Evolutionary conservation across 1,140 invertebrate genomes (phyloP).

Genomic region (Mactra quadrangularis): DNA sequence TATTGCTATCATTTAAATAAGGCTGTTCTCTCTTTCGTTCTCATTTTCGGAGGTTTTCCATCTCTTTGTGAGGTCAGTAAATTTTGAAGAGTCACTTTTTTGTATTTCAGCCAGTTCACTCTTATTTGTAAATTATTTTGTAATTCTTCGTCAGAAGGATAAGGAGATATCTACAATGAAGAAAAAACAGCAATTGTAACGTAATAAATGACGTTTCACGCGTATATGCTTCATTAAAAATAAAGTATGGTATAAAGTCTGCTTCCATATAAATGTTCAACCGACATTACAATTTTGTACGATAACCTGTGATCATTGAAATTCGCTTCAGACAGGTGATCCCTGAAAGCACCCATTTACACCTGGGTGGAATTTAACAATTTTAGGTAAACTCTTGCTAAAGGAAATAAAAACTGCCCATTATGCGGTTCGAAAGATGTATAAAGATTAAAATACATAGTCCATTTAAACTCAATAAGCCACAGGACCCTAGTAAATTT

Average conservation of each 20-base stretch:
- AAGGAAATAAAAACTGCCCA: background rate
- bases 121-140: conserved; percentile 53
- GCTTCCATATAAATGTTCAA: too few species aligned
- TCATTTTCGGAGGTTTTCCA: conserved; percentile 21
- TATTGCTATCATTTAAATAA: conserved; percentile 44
- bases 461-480: background rate
- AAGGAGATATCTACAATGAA: conserved; percentile 61
- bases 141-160: conserved; percentile 62
- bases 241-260: too few species aligned
- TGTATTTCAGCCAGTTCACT: conserved; percentile 63
- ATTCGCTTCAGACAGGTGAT: too few species aligned
- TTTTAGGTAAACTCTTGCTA: too few species aligned
- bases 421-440: background rate
- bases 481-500: background rate
- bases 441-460: background rate
- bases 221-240: too few species aligned
- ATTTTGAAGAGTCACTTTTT: conserved; percentile 44
- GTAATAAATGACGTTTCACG: background rate
- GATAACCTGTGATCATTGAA: too few species aligned
- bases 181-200: background rate
- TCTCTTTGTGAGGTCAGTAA: conserved; percentile 11
- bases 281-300: too few species aligned
- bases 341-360: too few species aligned
- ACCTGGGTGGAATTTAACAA: too few species aligned
- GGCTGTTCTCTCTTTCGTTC: background rate